Conservation (phyloP, 1,140 invertebrate species). For the Bombyx mori region DNA sequence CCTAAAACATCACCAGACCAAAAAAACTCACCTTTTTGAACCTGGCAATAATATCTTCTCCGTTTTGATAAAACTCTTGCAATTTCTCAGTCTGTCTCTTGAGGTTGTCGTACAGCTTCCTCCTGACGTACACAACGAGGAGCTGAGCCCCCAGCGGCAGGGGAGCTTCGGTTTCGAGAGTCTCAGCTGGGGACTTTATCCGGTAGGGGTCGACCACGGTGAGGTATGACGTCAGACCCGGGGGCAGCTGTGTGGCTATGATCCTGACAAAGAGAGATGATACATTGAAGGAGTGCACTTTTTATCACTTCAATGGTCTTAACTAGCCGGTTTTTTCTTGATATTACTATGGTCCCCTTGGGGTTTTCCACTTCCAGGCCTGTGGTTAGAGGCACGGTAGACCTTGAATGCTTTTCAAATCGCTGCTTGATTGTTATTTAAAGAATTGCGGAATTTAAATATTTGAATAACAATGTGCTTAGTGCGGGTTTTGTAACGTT, state of each 20-base stretch:
- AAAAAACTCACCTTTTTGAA: conserved; percentile 47
- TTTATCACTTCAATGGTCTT: too few relatives aligned
- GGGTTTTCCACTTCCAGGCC: too few relatives aligned
- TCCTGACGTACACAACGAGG: conserved; percentile 80
- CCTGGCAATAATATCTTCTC: conserved; percentile 47
- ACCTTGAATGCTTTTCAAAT: too few relatives aligned
- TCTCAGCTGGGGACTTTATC: conserved; percentile 83
- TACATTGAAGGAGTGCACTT: too few relatives aligned
- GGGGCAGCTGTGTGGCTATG: conserved; percentile 82
- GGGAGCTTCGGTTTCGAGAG: conserved; percentile 76
- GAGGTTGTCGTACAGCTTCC: conserved; percentile 73
- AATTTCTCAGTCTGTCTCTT: conserved; percentile 55
- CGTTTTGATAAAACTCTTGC: conserved; percentile 45
- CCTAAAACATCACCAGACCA: neutral
- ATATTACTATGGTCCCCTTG: too few relatives aligned
- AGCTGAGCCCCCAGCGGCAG: conserved; percentile 84
- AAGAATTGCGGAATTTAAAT: too few relatives aligned
- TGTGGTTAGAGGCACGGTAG: too few relatives aligned
- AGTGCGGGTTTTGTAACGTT: too few relatives aligned
- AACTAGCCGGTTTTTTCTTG: too few relatives aligned
- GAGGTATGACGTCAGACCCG: conserved; percentile 81
- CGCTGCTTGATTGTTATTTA: too few relatives aligned
- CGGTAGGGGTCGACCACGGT: conserved; percentile 85
- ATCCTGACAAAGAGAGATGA: conserved; percentile 72
- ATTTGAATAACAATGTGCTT: too few relatives aligned